These are phyloP conservation scores for Triops cancriformis DNA, from an alignment of 1,140 invertebrate genomes.

Conservation along the genomic window DNA sequence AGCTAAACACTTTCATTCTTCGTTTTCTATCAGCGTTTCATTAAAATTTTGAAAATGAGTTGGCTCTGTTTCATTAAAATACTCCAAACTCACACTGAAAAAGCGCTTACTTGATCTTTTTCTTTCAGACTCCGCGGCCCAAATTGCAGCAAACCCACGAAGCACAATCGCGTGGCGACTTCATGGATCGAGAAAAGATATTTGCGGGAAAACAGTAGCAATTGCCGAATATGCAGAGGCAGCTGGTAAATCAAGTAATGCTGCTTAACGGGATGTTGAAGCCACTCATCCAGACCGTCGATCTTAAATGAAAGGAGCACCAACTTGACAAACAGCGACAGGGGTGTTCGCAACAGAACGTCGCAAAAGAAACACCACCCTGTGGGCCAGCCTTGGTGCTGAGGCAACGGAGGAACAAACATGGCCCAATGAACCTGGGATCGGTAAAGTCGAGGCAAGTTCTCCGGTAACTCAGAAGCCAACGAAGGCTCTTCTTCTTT, in stretches of 20 bases:
- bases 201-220: conserved; percentile 48
- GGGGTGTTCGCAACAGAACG: conserved; percentile 57
- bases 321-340: conserved; percentile 60
- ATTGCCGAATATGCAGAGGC: conserved; percentile 44
- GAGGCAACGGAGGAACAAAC: conserved; percentile 58
- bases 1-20: too few relatives aligned
- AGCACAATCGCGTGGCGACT: conserved; percentile 48
- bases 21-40: too few relatives aligned
- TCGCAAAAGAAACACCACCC: conserved; percentile 70
- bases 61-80: too few relatives aligned
- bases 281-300: conserved; percentile 49
- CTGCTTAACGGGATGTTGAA: conserved; percentile 58
- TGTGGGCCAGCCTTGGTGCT: conserved; percentile 48
- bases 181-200: conserved; percentile 56
- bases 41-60: neutral
- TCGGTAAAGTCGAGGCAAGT: conserved; percentile 45
- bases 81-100: too few relatives aligned
- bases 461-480: conserved; percentile 39
- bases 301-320: conserved; percentile 51
- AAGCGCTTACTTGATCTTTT: conserved; percentile 53
- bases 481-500: conserved; percentile 38
- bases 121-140: conserved; percentile 55
- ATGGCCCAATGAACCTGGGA: conserved; percentile 57
- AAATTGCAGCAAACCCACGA: conserved; percentile 61
- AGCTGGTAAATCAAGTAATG: conserved; percentile 53